A percentile compares a stretch with the other conserved stretches of the same genome.
Conservation (phyloP, 53 echinoderm and acorn worm genomes). For the Pentamera pediparva region DNA sequence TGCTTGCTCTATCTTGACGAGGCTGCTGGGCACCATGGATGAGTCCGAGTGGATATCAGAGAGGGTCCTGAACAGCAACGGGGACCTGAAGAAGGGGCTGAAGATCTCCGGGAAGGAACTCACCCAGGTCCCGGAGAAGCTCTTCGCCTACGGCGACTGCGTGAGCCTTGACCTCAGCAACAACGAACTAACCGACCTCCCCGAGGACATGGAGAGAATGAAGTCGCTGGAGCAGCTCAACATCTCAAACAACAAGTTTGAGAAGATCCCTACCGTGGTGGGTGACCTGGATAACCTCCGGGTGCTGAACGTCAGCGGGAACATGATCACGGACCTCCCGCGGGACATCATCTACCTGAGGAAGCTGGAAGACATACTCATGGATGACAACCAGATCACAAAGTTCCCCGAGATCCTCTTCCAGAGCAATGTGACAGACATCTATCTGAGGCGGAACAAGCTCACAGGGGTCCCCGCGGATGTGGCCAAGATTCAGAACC, state of each 20-base stretch:
- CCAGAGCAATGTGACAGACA: constrained; percentile 60
- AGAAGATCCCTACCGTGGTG: constrained; percentile 55
- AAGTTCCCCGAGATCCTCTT: constrained; percentile 65
- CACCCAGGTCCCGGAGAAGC: constrained; percentile 53
- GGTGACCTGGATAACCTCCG: constrained; percentile 67
- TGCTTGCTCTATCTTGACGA: too few species aligned
- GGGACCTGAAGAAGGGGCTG: constrained; percentile 58
- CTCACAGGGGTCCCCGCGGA: constrained; percentile 53
- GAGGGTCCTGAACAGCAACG: constrained; percentile 58
- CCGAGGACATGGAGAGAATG: constrained; percentile 57
- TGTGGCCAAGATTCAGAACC: constrained; percentile 61
- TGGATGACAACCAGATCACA: constrained; percentile 76
- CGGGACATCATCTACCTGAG: constrained; percentile 66
- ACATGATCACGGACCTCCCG: constrained; percentile 60
- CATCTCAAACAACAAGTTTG: constrained; percentile 66
- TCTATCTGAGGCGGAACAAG: constrained; percentile 72
- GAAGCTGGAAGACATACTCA: constrained; percentile 69
- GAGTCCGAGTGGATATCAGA: constrained; percentile 15
- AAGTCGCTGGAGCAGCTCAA: constrained; percentile 70
- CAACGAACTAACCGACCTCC: constrained; percentile 63
- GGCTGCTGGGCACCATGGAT: too few species aligned
- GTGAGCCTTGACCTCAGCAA: constrained; percentile 67
- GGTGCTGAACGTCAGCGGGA: constrained; percentile 67
- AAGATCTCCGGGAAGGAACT: constrained; percentile 54
- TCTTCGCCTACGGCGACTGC: constrained; percentile 38